A percentile compares a stretch with the other conserved stretches of the same genome.
Conservation (phyloP, 2,888 invertebrate genomes). For the Vesta saturnalis region DNA sequence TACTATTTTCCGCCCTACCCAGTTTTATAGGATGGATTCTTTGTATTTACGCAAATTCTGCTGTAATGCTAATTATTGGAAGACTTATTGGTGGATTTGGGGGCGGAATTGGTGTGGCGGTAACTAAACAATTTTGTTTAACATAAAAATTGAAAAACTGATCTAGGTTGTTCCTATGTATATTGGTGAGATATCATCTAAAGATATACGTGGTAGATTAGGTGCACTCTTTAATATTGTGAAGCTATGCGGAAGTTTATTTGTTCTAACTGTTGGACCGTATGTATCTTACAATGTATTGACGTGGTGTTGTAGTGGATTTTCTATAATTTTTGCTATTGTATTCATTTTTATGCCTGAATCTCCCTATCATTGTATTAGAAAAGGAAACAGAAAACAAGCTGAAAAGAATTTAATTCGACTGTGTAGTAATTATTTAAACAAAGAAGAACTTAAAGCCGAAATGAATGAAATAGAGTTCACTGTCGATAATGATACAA, state of each 20-base stretch:
- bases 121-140: neutral
- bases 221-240: slow-evolving; percentile 56
- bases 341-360: slow-evolving; percentile 61
- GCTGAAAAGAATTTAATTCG: slow-evolving; percentile 52
- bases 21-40: slow-evolving; percentile 66
- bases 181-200: slow-evolving; percentile 66
- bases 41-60: slow-evolving; percentile 43
- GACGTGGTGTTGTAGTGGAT: slow-evolving; percentile 52
- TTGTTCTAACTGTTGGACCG: slow-evolving; percentile 58
- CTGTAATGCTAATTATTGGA: slow-evolving; percentile 44
- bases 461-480: slow-evolving; percentile 46
- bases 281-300: slow-evolving; percentile 58
- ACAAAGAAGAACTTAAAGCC: slow-evolving; percentile 52
- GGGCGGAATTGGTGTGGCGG: neutral
- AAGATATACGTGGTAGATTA: slow-evolving; percentile 64
- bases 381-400: slow-evolving; percentile 55
- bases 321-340: slow-evolving; percentile 57
- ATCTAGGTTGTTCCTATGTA: slow-evolving; percentile 57
- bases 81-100: neutral
- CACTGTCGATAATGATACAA: slow-evolving; percentile 55
- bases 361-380: slow-evolving; percentile 60
- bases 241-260: slow-evolving; percentile 59
- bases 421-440: slow-evolving; percentile 21
- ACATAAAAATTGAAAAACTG: neutral
- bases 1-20: slow-evolving; percentile 65